Percentiles rank a stretch among this genome's conserved stretches.
Conservation (phyloP, 2,113 vertebrate species). For the Myotis yumanensis region DNA sequence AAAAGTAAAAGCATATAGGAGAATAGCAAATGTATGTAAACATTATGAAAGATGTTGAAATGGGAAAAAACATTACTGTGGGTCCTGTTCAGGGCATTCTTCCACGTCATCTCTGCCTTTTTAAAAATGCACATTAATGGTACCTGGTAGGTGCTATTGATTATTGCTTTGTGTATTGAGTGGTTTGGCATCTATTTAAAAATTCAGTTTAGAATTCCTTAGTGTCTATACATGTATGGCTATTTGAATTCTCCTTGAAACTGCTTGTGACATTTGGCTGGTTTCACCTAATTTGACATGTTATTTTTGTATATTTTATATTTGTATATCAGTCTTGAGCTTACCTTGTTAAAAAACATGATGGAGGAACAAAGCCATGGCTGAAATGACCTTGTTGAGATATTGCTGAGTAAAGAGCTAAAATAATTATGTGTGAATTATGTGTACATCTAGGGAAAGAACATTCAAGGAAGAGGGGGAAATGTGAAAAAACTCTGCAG, state of each 20-base stretch:
- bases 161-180: background rate
- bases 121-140: background rate
- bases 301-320: background rate
- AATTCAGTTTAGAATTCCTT: background rate
- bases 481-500: background rate
- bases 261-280: background rate
- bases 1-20: background rate
- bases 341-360: background rate
- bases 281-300: background rate
- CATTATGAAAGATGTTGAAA: background rate
- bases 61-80: background rate
- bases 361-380: background rate
- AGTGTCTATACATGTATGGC: background rate
- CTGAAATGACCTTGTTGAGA: background rate
- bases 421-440: background rate
- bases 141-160: background rate
- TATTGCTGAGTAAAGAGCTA: background rate
- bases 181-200: background rate
- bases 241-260: background rate
- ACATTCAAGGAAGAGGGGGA: background rate
- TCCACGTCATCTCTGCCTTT: background rate
- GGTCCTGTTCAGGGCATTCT: background rate
- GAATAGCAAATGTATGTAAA: background rate
- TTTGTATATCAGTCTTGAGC: background rate
- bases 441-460: background rate